These are phyloP conservation scores for Nomada flava DNA, from an alignment of 2,888 invertebrate species.

Conservation along the genomic window DNA sequence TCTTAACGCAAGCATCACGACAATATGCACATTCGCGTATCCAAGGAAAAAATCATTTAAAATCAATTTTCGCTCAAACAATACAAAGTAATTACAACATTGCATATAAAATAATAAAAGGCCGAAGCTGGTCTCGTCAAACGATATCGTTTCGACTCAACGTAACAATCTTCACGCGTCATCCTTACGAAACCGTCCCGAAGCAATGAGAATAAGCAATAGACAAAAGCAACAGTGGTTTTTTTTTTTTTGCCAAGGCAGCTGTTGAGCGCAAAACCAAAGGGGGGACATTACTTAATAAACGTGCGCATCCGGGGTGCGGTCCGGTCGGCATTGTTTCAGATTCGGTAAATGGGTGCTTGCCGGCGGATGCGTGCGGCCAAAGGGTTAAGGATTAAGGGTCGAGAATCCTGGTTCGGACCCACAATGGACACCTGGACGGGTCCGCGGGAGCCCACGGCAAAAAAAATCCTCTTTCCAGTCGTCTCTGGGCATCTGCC, in stretches of 20 bases:
- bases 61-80: background rate
- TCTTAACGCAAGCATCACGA: too few species aligned
- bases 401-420: conserved; percentile 76
- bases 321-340: conserved; percentile 82
- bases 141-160: conserved; percentile 6
- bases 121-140: too few species aligned
- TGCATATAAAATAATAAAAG: background rate
- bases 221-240: conserved; percentile 72
- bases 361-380: conserved; percentile 76
- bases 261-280: conserved; percentile 69
- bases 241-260: conserved; percentile 71
- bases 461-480: conserved; percentile 70
- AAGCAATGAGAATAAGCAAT: conserved; percentile 61
- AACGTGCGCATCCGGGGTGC: conserved; percentile 82
- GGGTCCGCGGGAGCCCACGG: conserved; percentile 67
- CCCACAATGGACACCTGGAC: conserved; percentile 80
- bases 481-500: conserved; percentile 73
- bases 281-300: conserved; percentile 79
- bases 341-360: conserved; percentile 79
- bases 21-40: too few species aligned
- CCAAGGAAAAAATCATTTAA: background rate
- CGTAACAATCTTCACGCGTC: conserved; percentile 53
- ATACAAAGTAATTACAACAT: too few species aligned
- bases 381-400: conserved; percentile 79
- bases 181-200: conserved; percentile 58